Evolutionary conservation across 2,888 invertebrate species (phyloP).

Genomic region (Tolmerus cingulatus): DNA sequence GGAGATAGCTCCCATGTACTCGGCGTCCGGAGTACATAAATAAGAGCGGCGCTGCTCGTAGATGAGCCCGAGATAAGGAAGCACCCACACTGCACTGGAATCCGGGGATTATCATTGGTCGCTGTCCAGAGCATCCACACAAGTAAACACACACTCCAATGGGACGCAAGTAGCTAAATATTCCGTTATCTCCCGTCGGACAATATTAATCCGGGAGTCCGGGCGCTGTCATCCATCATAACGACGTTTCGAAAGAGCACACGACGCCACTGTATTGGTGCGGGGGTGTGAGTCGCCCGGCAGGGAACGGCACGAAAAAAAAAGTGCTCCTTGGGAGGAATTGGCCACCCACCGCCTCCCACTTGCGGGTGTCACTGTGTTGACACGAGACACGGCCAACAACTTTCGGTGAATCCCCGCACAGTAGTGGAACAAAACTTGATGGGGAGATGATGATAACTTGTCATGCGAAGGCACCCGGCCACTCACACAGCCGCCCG

Average conservation of each 20-base stretch:
- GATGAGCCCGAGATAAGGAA: constrained; percentile 13
- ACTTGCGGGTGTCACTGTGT: not conserved
- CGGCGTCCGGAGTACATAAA: constrained; percentile 14
- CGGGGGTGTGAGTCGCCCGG: not conserved
- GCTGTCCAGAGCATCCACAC: constrained; percentile 31
- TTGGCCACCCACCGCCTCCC: not conserved
- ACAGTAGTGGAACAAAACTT: constrained; percentile 32
- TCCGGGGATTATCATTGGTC: constrained; percentile 34
- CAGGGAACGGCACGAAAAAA: not conserved
- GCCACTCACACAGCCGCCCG: not conserved
- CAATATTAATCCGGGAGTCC: constrained; percentile 43
- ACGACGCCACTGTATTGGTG: not conserved
- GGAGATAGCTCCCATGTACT: not conserved
- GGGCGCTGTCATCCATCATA: constrained; percentile 35
- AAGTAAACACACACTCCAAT: constrained; percentile 39
- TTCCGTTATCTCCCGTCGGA: constrained; percentile 45
- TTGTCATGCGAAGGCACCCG: constrained; percentile 28
- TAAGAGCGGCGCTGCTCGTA: not conserved
- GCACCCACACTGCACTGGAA: constrained; percentile 26
- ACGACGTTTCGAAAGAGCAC: not conserved
- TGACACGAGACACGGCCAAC: constrained; percentile 14
- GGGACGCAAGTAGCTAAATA: constrained; percentile 36
- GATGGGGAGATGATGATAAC: constrained; percentile 33
- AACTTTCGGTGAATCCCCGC: constrained; percentile 38
- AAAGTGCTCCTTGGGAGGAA: not conserved